A percentile compares a stretch with the other conserved stretches of the same genome.
phyloP scores from a whole-genome alignment of 2,113 vertebrate genomes.

The Hyaena hyaena region DNA sequence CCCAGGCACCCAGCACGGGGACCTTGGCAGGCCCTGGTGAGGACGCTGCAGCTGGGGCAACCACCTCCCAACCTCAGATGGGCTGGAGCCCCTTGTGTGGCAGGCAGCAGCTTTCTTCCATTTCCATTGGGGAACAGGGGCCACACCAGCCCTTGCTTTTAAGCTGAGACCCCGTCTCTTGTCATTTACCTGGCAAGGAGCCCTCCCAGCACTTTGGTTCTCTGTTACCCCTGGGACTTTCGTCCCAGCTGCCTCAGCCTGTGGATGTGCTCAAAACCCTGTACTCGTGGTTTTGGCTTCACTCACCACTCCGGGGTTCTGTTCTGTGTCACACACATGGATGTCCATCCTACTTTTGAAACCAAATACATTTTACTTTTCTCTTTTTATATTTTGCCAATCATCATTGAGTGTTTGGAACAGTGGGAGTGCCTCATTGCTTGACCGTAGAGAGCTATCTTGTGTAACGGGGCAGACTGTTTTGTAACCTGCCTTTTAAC shows the following conservation, averaged over 20 bases:
- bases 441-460: neutral
- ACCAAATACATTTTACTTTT: neutral
- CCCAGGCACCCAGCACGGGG: neutral
- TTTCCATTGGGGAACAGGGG: neutral
- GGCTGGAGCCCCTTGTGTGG: fast-evolving
- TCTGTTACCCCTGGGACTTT: neutral
- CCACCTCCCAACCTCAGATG: neutral
- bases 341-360: neutral
- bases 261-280: neutral
- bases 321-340: neutral
- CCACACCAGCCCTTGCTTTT: neutral
- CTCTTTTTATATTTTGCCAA: neutral
- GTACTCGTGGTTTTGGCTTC: fast-evolving
- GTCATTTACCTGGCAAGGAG: neutral
- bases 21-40: neutral
- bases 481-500: neutral
- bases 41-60: neutral
- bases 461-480: neutral
- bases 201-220: neutral
- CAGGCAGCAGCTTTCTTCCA: neutral
- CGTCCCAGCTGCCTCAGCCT: neutral
- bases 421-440: neutral
- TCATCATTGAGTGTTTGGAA: neutral
- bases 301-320: neutral
- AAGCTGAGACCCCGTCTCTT: neutral